phyloP scores from a whole-genome alignment of 2,797 vertebrate genomes.

The Gila robusta region DNA sequence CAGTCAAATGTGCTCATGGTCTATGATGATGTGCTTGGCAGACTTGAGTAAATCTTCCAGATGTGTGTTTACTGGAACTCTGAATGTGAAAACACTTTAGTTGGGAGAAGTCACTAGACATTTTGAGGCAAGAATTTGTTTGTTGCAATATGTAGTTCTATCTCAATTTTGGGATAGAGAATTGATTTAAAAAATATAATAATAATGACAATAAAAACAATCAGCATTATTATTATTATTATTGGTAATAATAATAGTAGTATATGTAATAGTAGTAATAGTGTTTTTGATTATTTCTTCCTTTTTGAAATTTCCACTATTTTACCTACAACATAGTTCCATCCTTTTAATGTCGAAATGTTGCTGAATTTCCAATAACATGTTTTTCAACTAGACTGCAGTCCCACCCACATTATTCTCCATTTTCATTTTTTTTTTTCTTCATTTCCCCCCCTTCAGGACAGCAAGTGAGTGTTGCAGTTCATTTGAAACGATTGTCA shows the following conservation, averaged over 20 bases:
- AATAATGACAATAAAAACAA: neutral
- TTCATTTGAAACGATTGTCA: constrained; percentile 60
- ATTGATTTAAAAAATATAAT: neutral
- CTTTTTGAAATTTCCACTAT: neutral
- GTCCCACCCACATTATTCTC: constrained; percentile 4
- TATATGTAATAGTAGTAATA: neutral
- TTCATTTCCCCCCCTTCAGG: neutral
- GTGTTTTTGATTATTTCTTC: constrained; percentile 1
- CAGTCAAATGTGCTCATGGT: neutral
- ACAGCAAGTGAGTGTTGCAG: constrained; percentile 55
- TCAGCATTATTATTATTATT: neutral
- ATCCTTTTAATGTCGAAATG: constrained; percentile 1
- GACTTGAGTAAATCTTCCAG: constrained; percentile 38
- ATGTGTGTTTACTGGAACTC: constrained; percentile 25
- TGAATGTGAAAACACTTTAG: too few relatives aligned
- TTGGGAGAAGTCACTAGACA: too few relatives aligned
- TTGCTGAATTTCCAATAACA: constrained; percentile 22
- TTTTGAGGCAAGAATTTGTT: neutral
- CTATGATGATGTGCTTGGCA: neutral
- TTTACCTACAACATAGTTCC: neutral
- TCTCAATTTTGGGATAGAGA: neutral
- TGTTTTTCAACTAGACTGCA: neutral
- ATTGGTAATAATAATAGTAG: neutral
- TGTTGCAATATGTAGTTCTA: neutral
- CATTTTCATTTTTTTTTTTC: neutral